Base-by-base conservation (phyloP, 53 echinoderm and acorn worm species). In the Patiria pectinifera region DNA sequence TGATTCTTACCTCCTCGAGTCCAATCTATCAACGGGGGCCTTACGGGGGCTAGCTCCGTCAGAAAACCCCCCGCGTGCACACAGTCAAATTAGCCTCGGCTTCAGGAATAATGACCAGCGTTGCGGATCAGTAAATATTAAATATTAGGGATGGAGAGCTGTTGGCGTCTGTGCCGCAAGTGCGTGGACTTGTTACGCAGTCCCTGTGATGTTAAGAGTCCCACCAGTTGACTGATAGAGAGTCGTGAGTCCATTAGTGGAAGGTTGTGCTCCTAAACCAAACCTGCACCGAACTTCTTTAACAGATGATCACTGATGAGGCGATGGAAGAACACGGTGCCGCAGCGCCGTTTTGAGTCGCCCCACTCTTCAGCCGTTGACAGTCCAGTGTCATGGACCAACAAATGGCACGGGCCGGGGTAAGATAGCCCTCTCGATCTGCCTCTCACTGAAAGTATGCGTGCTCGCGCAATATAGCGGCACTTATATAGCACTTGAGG, bases 401-500 rank as follows among this genome's bases (percentile, higher is more conserved):
- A 72, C 72, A 86, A 86, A 86, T 86, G 86, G 86, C 75, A 75
- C 74, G 49, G 86, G 86, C 86, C 46, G 80, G 80, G 45, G 13
- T n/a, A 4, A 21, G 4, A 18, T 16, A 9, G 24, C 79, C 79
- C 43, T 6, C 16, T 21, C 21, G 46, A 18, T 81, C 14, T 23
- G 69, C 90, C 81, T 21, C 59, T 90, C 90, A 90, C 90, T 90
- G 90, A 35, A 90, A 90, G 90, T 90, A 90, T 90, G 80, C 80
- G 90, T 69, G 69, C 63, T 77, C 81, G 90, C 62, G 86, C 91
- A 81, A 62, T 84, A 35, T 35, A 69, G 80, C 82, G 53, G 82
- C 44, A 86, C 86, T 92, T 92, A 92, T 92, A 92, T 92, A 86
- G 80, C 92, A 92, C 92, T 92, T 92, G 86, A 80, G 43, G 92